These are phyloP conservation scores for Alviniconcha marisindica DNA, from an alignment of 1,140 invertebrate species.

Conservation along the genomic window DNA sequence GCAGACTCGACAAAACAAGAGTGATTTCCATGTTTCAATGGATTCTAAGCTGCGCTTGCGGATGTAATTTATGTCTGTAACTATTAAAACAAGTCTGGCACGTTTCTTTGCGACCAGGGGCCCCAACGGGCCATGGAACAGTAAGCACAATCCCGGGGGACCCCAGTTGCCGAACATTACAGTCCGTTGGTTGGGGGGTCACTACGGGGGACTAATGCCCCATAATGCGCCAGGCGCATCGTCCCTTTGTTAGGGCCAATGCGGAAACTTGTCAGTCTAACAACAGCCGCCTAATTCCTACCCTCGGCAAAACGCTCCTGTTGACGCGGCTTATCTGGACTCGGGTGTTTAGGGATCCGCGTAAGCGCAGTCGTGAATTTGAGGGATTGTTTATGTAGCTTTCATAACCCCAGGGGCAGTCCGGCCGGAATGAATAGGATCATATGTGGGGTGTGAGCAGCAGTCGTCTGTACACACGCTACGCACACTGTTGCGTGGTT, in stretches of 20 bases:
- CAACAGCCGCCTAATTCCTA: background rate
- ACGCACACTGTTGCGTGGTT: no score
- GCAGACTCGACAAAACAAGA: no score
- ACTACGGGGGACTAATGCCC: slow-evolving; percentile 1
- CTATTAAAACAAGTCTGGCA: no score
- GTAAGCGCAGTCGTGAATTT: background rate
- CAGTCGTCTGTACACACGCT: no score
- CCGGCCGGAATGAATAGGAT: background rate
- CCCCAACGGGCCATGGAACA: no score
- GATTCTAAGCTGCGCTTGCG: no score
- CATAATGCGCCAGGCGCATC: background rate
- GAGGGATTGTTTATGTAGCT: slow-evolving; percentile 5
- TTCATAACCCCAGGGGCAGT: background rate
- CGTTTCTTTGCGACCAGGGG: no score
- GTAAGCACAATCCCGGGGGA: no score
- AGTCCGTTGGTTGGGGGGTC: no score
- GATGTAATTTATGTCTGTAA: no score
- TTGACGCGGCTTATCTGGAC: background rate
- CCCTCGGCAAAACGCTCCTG: background rate
- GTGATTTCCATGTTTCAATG: no score
- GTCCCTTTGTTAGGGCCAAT: slow-evolving; percentile 16
- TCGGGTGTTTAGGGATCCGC: background rate
- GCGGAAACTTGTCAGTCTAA: background rate
- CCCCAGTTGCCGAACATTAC: no score
- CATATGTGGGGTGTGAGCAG: background rate